These are phyloP conservation scores for Rutpela maculata DNA, from an alignment of 2,888 invertebrate genomes.

Conservation along the genomic window DNA sequence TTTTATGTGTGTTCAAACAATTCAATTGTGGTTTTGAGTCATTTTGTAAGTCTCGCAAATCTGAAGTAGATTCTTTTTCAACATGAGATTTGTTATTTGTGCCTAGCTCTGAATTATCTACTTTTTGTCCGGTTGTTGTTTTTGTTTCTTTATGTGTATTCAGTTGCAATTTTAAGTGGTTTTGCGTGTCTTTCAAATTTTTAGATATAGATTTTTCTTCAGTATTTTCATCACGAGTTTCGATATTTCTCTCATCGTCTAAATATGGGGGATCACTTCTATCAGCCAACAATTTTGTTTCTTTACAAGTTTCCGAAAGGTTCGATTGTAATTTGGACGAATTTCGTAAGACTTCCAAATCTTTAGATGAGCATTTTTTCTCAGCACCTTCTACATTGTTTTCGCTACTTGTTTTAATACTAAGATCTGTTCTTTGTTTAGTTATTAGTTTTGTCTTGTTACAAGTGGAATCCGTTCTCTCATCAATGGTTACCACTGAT, in stretches of 20 bases:
- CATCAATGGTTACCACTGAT: not conserved
- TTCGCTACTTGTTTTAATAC: not conserved
- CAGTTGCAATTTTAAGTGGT: not conserved
- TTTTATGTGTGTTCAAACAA: not conserved
- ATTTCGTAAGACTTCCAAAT: too few relatives aligned
- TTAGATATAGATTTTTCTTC: not conserved
- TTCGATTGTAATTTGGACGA: not conserved
- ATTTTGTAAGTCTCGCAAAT: not conserved
- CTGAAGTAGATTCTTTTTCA: not conserved
- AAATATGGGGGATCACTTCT: not conserved
- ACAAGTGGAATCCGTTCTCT: not conserved
- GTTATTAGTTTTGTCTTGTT: not conserved
- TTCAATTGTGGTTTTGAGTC: not conserved
- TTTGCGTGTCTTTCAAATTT: not conserved
- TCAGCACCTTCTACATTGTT: too few relatives aligned
- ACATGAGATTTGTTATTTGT: not conserved
- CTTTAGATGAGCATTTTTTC: too few relatives aligned
- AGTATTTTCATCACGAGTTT: not conserved
- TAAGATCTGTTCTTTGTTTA: not conserved
- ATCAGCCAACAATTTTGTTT: not conserved
- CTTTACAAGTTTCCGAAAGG: not conserved
- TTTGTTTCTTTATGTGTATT: not conserved
- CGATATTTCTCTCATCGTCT: not conserved
- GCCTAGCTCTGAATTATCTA: not conserved
- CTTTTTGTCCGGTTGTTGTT: not conserved